phyloP scores from a whole-genome alignment of 1,140 invertebrate species.

The Meloidogyne floridensis region DNA sequence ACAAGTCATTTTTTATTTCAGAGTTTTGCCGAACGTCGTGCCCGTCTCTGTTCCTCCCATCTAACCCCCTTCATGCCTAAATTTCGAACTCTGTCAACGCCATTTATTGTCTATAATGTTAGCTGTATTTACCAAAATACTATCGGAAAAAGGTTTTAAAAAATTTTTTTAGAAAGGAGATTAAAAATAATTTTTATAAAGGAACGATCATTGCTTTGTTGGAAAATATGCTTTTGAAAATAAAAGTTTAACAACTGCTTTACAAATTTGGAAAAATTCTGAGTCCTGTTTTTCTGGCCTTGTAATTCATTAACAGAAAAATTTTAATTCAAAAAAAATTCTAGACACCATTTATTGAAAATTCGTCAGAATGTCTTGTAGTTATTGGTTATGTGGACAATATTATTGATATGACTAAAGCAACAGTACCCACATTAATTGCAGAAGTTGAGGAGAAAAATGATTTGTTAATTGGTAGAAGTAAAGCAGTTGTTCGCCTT shows the following conservation, averaged over 20 bases:
- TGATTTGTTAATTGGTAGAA: not conserved
- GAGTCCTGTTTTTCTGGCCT: not conserved
- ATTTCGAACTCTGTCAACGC: not conserved
- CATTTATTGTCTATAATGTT: not conserved
- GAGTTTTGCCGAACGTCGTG: not conserved
- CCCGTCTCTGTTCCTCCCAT: not conserved
- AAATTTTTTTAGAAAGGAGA: not conserved
- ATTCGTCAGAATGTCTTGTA: not conserved
- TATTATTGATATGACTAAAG: not conserved
- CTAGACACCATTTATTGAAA: not conserved
- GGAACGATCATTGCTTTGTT: not conserved
- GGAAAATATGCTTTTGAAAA: not conserved
- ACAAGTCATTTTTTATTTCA: not conserved
- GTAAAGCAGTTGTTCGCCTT: not conserved
- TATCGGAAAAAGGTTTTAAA: not conserved
- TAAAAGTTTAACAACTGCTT: not conserved
- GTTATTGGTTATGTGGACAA: not conserved
- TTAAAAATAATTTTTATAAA: not conserved
- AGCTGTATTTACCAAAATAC: not conserved
- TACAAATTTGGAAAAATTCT: not conserved
- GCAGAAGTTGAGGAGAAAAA: not conserved
- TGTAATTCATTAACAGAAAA: not conserved
- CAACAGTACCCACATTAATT: not conserved
- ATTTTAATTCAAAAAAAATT: not conserved
- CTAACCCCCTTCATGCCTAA: not conserved